phyloP scores from a whole-genome alignment of 2,888 invertebrate species.

The Eledona agricola region DNA sequence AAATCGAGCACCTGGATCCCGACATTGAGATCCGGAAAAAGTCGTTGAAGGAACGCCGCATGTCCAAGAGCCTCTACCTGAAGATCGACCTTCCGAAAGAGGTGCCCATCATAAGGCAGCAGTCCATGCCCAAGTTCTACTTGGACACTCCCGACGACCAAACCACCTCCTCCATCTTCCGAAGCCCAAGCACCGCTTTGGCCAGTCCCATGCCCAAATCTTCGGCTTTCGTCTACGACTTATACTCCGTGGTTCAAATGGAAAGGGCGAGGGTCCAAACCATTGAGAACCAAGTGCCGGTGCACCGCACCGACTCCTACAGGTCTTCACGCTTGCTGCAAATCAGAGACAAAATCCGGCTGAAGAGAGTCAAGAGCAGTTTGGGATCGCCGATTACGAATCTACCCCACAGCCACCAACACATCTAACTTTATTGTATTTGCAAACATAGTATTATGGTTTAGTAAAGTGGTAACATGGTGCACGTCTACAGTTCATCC shows the following conservation, averaged over 20 bases:
- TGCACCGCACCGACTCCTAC: slow-evolving; percentile 36
- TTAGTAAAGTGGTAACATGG: too few species aligned
- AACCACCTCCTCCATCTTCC: slow-evolving; percentile 49
- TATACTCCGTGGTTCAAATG: slow-evolving; percentile 61
- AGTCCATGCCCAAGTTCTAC: slow-evolving; percentile 61
- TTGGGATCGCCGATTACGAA: slow-evolving; percentile 20
- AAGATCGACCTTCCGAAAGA: slow-evolving; percentile 55
- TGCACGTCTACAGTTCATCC: too few species aligned
- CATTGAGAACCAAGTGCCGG: slow-evolving; percentile 25
- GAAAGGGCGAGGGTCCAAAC: slow-evolving; percentile 52
- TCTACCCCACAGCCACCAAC: slow-evolving; percentile 36
- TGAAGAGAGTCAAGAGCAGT: slow-evolving; percentile 46
- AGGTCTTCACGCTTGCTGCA: slow-evolving; percentile 43
- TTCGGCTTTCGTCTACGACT: slow-evolving; percentile 54
- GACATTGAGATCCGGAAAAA: slow-evolving; percentile 52
- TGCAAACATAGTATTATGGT: too few species aligned
- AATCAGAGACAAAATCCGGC: slow-evolving; percentile 51
- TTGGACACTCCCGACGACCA: slow-evolving; percentile 59
- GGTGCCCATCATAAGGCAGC: slow-evolving; percentile 59
- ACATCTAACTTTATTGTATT: slow-evolving; percentile 26
- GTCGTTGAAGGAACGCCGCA: slow-evolving; percentile 57
- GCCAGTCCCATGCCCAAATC: slow-evolving; percentile 54
- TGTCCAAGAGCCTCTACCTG: slow-evolving; percentile 57
- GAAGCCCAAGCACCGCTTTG: slow-evolving; percentile 50
- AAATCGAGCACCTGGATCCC: slow-evolving; percentile 30